Conservation (phyloP, 2,888 invertebrate genomes). For the Platycheirus albimanus region DNA sequence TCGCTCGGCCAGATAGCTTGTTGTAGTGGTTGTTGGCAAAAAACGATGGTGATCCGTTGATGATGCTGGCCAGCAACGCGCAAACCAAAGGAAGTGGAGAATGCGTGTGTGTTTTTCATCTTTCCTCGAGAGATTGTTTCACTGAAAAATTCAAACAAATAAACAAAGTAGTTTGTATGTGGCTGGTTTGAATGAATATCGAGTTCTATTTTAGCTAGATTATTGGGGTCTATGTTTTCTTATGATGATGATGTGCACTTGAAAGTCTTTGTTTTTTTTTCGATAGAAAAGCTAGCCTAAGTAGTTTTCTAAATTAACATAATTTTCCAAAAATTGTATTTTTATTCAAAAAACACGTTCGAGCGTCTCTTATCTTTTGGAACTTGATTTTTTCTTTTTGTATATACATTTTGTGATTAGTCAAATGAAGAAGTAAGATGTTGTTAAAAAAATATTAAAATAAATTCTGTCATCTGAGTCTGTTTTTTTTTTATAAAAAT, state of each 20-base stretch:
- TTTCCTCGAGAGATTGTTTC: slow-evolving; percentile 4
- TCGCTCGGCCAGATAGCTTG: neutral
- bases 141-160: neutral
- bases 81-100: slow-evolving; percentile 13
- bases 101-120: slow-evolving; percentile 27
- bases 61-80: no score
- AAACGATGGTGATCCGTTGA: no score
- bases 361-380: neutral
- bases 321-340: no score
- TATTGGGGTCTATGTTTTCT: slow-evolving; percentile 6
- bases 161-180: no score
- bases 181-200: neutral
- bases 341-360: neutral
- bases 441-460: slow-evolving; percentile 16
- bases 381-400: neutral
- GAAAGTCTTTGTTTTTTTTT: neutral
- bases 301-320: slow-evolving; percentile 28
- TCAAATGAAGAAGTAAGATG: slow-evolving; percentile 7
- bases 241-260: no score
- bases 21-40: neutral
- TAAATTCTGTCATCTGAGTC: slow-evolving; percentile 51
- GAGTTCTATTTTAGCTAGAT: slow-evolving; percentile 6
- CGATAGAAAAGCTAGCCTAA: slow-evolving; percentile 2
- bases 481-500: slow-evolving; percentile 43
- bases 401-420: slow-evolving; percentile 3